phyloP scores from a whole-genome alignment of 2,113 vertebrate species.

The Jacana jacana region DNA sequence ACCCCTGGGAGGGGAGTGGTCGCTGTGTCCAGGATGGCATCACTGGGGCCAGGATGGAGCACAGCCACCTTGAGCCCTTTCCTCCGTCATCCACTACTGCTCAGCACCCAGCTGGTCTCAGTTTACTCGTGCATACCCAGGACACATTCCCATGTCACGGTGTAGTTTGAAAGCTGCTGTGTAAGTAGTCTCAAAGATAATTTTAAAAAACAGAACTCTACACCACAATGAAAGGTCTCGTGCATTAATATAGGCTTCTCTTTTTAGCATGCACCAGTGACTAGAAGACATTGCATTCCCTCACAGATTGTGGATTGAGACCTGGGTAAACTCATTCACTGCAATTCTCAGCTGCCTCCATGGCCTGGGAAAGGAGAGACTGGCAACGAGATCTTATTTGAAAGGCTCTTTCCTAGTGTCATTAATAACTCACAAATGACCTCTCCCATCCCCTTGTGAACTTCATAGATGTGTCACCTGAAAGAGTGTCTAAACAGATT shows the following conservation, averaged over 20 bases:
- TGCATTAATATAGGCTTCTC: background rate
- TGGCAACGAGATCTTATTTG: background rate
- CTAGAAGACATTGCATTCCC: background rate
- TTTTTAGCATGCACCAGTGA: background rate
- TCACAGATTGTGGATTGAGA: background rate
- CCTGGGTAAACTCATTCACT: background rate
- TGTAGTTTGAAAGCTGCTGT: background rate
- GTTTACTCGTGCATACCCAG: background rate
- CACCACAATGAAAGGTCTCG: background rate
- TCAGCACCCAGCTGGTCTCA: background rate
- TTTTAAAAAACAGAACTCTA: background rate
- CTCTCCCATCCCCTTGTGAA: background rate
- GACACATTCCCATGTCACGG: background rate
- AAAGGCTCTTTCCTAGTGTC: background rate
- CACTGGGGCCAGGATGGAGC: background rate
- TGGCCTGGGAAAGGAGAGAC: background rate
- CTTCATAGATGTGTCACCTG: background rate
- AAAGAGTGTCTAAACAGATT: background rate
- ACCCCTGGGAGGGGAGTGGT: background rate
- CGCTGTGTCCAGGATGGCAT: accelerated
- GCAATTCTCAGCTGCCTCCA: background rate
- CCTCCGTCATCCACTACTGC: background rate
- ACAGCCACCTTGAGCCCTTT: background rate
- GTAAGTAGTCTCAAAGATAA: background rate
- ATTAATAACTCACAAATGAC: background rate